Evolutionary conservation across 2,888 invertebrate genomes (phyloP).

Genomic region (Phengaris alcon): DNA sequence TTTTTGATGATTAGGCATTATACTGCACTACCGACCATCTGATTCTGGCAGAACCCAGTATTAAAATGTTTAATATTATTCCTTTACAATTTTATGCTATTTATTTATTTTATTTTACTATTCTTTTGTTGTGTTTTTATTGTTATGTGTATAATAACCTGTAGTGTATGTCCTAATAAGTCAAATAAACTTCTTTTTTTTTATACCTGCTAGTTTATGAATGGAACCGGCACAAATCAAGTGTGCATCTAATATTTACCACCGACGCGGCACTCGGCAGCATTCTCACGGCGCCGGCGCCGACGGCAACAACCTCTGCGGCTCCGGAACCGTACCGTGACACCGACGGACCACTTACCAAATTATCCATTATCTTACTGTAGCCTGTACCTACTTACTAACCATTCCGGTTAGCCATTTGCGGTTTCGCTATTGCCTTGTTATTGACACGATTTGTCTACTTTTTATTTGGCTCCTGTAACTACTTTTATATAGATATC

Average conservation of each 20-base stretch:
- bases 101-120: too few relatives aligned
- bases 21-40: too few relatives aligned
- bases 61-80: too few relatives aligned
- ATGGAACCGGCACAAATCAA: background rate
- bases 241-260: background rate
- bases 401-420: background rate
- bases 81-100: too few relatives aligned
- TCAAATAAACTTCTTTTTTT: too few relatives aligned
- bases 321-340: constrained; percentile 35
- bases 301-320: constrained; percentile 41
- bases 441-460: background rate
- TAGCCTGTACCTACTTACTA: background rate
- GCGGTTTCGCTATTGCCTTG: constrained; percentile 9
- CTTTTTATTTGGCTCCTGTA: background rate
- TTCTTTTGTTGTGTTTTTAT: too few relatives aligned
- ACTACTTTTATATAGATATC: background rate
- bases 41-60: too few relatives aligned
- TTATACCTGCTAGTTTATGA: too few relatives aligned
- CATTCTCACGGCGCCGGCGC: constrained; percentile 47
- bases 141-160: too few relatives aligned
- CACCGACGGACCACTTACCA: constrained; percentile 33
- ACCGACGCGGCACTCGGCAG: background rate
- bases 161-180: too few relatives aligned
- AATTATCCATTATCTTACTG: constrained; percentile 18
- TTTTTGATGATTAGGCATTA: too few relatives aligned